Conservation (phyloP, 2,797 vertebrate genomes). For the Gymnocypris eckloni region DNA sequence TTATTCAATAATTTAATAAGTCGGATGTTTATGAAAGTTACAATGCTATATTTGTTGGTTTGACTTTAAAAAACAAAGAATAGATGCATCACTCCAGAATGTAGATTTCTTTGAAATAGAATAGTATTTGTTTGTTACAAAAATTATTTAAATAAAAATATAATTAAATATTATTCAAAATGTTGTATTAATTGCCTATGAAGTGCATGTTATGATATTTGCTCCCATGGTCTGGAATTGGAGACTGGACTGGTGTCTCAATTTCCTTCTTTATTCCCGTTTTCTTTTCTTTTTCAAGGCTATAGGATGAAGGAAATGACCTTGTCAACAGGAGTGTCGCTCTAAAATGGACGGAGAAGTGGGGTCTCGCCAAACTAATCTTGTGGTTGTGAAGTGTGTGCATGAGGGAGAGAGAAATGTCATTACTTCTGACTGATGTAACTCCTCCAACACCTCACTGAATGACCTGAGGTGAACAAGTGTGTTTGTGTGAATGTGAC, state of each 20-base stretch:
- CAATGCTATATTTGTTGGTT: background rate
- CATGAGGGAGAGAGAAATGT: constrained; percentile 38
- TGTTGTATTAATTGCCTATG: background rate
- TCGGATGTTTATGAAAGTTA: background rate
- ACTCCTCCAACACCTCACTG: constrained; percentile 34
- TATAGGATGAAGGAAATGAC: constrained; percentile 13
- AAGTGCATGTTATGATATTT: background rate
- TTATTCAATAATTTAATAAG: background rate
- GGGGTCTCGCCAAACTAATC: constrained; percentile 39
- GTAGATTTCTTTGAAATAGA: background rate
- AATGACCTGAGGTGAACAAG: constrained; percentile 38
- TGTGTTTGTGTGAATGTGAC: constrained; percentile 44
- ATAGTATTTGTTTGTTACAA: background rate
- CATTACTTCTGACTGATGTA: constrained; percentile 50
- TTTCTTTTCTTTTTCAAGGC: constrained; percentile 8
- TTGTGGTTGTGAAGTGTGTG: constrained; percentile 33
- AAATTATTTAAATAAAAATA: background rate
- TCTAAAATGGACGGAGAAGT: constrained; percentile 31
- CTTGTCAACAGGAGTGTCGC: constrained; percentile 32
- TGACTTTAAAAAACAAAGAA: background rate
- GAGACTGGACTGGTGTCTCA: background rate
- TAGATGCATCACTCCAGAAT: background rate
- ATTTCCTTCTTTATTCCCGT: constrained; percentile 16
- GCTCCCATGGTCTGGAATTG: background rate
- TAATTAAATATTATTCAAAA: background rate